Base-by-base conservation (phyloP, 2,888 invertebrate species). In the Apotomis capreana region DNA sequence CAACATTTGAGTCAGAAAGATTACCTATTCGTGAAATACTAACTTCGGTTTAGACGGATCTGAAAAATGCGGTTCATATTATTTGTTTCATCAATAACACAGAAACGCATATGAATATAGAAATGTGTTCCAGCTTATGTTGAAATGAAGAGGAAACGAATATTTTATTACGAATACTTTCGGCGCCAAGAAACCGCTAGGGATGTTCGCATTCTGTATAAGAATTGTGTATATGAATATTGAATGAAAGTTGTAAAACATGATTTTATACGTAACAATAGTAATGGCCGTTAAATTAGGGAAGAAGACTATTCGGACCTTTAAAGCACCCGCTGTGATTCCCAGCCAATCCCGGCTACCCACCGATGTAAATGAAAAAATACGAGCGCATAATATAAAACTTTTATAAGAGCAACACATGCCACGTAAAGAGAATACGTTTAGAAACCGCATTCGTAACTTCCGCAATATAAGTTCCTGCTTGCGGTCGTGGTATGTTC, bases 281-380 rank as follows among this genome's bases (percentile, higher is more conserved):
- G 65, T 64, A 64, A 15, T 13, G 51, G 51, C 15, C 15, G 52
- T 57, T 26, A 64, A 36, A n/a, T 36, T 55, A 46, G 9, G 57
- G 8, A 55, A 65, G 40, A 9, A 49, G 49, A 0, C 55, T 65
- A 65, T 57, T 65, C 8, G n/a, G 55, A 15, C 62, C 46, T 65
- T 12, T 51, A 26, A 57, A 46, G 55, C 46, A 65, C 44, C 55
- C 44, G 4, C 77, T 75, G 75, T 78, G 77, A 76, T 78, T 77
- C 76, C 75, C 81, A 79, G 80, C 74, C 70, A 81, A 80, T 26
- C 73, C 75, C 81, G 80, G 80, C 74, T 71, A 81, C 80, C 84
- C 79, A 78, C 82, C 80, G 77, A 85, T 83, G 81, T 76, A 86
- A 82, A 86, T 83, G 79, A 84, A 81, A 80, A 82, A 77, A 77